Base-by-base conservation (phyloP, 2,113 vertebrate species). In the Pangasianodon hypophthalmus region DNA sequence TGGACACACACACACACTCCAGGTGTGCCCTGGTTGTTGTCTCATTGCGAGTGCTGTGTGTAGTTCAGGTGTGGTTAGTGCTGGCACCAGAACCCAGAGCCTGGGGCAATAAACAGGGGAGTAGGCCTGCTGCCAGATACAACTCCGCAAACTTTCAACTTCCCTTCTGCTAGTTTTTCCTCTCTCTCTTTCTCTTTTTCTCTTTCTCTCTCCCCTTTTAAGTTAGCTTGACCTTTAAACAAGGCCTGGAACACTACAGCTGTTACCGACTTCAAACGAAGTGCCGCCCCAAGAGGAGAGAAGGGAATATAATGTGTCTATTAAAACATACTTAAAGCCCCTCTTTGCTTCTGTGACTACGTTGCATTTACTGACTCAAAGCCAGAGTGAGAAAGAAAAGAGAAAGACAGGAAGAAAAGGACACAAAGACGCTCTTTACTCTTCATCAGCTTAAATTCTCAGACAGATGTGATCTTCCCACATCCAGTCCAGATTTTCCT, bases 61-160 rank as follows among this genome's bases (percentile, higher is more conserved):
- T 87, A 93, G 94, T 96, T 96, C 95, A 96, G 95, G 96, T 96
- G 96, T 90, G 96, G 96, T 96, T 95, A 95, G 94, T 93, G 93
- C 95, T 96, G 96, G 95, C 96, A 96, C 94, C 93, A 95, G 93
- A 95, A 95, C 95, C 94, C 91, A 89, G 94, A 92, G 95, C 96
- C 96, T 46, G 92, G 93, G 94, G 96, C 96, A 96, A 94, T 96
- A 96, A 96, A 95, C 95, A 96, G 96, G 94, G 94, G 93, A 95
- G 95, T 94, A 95, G 96, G 96, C 96, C 95, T 92, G 93, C 92
- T 94, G 96, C 96, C 96, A 96, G 95, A 95, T 94, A 92, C 94
- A 95, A 95, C 95, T 95, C 95, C 89, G 95, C 95, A 96, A 96
- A 96, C 96, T 96, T 96, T 96, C 95, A 96, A 96, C 95, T 96